A percentile compares a stretch with the other conserved stretches of the same genome.
phyloP scores from a whole-genome alignment of 92 coral and sea anemone species.

The Bergia sp. region DNA sequence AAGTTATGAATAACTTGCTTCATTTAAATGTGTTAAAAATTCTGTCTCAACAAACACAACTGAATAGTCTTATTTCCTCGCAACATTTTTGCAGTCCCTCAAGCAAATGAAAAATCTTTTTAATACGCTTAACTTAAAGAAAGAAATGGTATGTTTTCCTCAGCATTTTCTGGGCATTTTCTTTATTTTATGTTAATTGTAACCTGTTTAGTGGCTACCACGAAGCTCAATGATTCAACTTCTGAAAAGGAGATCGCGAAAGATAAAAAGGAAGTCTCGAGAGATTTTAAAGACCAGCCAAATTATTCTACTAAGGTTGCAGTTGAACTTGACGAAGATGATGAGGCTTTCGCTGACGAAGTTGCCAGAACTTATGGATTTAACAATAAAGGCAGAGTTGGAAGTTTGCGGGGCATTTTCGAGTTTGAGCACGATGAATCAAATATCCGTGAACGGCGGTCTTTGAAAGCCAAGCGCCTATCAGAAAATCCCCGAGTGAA shows the following conservation, averaged over 20 bases:
- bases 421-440: conserved; percentile 68
- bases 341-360: conserved; percentile 76
- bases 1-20: background rate
- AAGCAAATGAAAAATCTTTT: background rate
- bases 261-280: conserved; percentile 11
- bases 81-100: background rate
- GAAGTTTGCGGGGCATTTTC: conserved; percentile 69
- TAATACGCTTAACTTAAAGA: background rate
- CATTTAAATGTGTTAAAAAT: background rate
- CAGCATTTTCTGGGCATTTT: background rate
- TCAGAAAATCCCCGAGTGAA: conserved; percentile 80
- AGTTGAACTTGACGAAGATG: conserved; percentile 77
- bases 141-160: conserved; percentile 2
- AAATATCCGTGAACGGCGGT: conserved; percentile 51
- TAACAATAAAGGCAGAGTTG: conserved; percentile 84
- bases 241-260: conserved; percentile 12
- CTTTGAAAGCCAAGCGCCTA: conserved; percentile 67
- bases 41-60: background rate
- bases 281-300: conserved; percentile 33
- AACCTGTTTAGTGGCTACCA: background rate
- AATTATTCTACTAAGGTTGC: conserved; percentile 78
- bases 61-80: background rate
- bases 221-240: background rate
- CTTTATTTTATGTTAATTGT: background rate
- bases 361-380: conserved; percentile 78